Base-by-base conservation (phyloP, 2,113 vertebrate genomes). In the Corythoichthys intestinalis region DNA sequence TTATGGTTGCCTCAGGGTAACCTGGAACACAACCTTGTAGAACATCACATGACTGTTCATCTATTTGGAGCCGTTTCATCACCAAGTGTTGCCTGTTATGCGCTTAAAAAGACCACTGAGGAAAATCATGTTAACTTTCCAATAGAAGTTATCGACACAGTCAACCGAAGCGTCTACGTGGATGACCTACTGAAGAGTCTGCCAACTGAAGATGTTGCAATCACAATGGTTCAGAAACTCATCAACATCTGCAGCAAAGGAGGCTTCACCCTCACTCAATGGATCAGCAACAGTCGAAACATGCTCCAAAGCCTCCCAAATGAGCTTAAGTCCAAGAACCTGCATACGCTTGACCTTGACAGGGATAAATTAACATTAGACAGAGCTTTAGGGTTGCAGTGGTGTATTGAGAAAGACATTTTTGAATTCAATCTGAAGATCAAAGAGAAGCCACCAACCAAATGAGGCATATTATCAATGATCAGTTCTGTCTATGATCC, bases 141-240 rank as follows among this genome's bases (percentile, higher is more conserved):
- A 38, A 14, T 37, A 20, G 50, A 67, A 38, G 53, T 72, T 1
- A 48, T 53, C 17, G 5, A 63, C 7, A 63, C 68, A 63, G 59
- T 70, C 44, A 72, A 28, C 3, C 10, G n/a, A 38, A 70, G 66
- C 52, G 63, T 74, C 20, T 66, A 76, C 8, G 49, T 76, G 50
- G 70, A 80, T 12, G 74, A 76, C 2, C n/a, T 56, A 1, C 52
- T 76, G 6, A 75, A 79, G 34, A 71, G 47, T 2, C 12, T 76
- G 28, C 35, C 62, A 0, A 41, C 73, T 44, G 77, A 73, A 12
- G 34, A 62, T 47, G 64, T 67, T 0, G 58, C 74, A 4, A 39
- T 80, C 3, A 11, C 9, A 5, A 58, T 71, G 37, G 64, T 77
- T 9, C 41, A 53, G 35, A 48, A 73, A 2, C 48, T 80, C 0